These are phyloP conservation scores for Formica selysi DNA, from an alignment of 1,140 invertebrate genomes.

Conservation along the genomic window DNA sequence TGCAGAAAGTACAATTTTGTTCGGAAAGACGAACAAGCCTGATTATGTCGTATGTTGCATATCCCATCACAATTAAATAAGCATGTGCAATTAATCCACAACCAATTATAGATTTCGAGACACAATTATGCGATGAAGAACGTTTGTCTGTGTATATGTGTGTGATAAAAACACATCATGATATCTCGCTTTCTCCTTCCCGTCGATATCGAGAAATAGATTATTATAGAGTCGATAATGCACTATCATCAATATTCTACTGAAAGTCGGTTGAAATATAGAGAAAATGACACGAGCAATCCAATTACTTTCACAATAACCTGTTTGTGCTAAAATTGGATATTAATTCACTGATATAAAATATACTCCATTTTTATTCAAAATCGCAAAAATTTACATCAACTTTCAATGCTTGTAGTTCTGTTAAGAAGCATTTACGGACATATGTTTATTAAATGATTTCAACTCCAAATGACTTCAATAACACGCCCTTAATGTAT, in stretches of 20 bases:
- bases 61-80: neutral
- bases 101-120: constrained; percentile 11
- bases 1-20: neutral
- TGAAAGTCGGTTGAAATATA: constrained; percentile 51
- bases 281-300: constrained; percentile 33
- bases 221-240: constrained; percentile 38
- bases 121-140: constrained; percentile 1
- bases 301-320: constrained; percentile 48
- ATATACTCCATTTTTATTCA: neutral
- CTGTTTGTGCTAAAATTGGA: constrained; percentile 10
- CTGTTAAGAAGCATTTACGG: too few relatives aligned
- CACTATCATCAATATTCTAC: constrained; percentile 2
- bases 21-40: neutral
- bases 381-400: neutral
- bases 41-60: neutral
- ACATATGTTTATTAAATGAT: too few relatives aligned
- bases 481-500: too few relatives aligned
- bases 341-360: constrained; percentile 1
- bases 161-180: constrained; percentile 12
- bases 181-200: constrained; percentile 34
- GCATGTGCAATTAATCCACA: neutral
- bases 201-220: constrained; percentile 26
- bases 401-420: too few relatives aligned
- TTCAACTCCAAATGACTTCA: too few relatives aligned
- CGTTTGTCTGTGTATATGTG: too few relatives aligned